Evolutionary conservation across 2,797 vertebrate genomes (phyloP), one percentile per base, ranked within the genome.

Genomic region (Acanthornis magna): DNA sequence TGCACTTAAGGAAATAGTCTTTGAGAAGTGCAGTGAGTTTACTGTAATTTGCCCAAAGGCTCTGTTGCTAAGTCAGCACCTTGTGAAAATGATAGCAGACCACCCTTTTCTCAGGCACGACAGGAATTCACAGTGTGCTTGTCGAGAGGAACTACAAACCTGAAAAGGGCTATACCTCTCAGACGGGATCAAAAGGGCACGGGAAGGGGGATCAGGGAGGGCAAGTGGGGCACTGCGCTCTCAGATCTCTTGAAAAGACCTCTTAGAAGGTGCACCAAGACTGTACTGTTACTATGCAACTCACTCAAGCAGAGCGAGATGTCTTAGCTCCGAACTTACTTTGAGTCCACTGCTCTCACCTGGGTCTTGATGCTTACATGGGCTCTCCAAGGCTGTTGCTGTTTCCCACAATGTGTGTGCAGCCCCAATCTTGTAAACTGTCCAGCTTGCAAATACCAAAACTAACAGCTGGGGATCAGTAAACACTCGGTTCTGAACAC

Each of bases 211-310:
- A 65, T 77, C 17, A 66, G 43, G 34, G 40, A 5, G 7, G n/a
- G 30, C 42, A 63, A 19, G 13, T 0, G 1, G 16, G 15, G 32
- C 55, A 13, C 7, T 2, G 8, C 0, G 0, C 12, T 61, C 42
- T 65, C 54, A 73, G 51, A 57, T 70, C 18, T 38, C 43, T 54
- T 32, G 27, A 71, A 68, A 25, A 66, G 66, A 13, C 25, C 26
- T 36, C 47, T 61, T 54, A 68, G 54, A 29, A 84, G 57, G 42
- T 36, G 16, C 27, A n/a, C 34, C 16, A 27, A 13, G 42, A 17
- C 34, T 68, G 17, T 25, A 11, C 54, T 19, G 13, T 43, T 71
- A 29, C 13, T 5, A 19, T 26, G 32, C 13, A 63, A 11, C 22
- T 75, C 47, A 32, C 21, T 38, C 48, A 16, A 17, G 34, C 3